Percentiles rank a stretch among this genome's conserved stretches.
Conservation (phyloP, 2,113 vertebrate genomes). For the Cyphomyrus plagiostoma region DNA sequence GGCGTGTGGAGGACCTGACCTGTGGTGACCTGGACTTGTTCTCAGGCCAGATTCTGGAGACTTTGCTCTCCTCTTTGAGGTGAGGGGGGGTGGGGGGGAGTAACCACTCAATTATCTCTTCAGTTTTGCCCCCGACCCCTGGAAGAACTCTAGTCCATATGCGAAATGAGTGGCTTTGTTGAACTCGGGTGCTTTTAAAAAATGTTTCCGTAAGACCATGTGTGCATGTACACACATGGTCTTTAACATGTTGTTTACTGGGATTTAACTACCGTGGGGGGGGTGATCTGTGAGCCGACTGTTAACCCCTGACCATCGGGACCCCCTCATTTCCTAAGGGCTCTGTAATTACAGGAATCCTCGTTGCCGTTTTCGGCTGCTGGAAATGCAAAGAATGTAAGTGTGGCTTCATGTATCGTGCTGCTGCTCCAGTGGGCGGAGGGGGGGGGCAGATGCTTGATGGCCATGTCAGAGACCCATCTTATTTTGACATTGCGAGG, state of each 20-base stretch:
- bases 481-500: not conserved
- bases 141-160: not conserved
- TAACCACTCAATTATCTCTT: not conserved
- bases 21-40: not conserved
- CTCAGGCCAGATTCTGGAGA: not conserved
- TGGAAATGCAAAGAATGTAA: conserved; percentile 18
- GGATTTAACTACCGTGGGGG: not conserved
- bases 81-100: not conserved
- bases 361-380: conserved; percentile 15
- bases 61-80: not conserved
- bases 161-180: not conserved
- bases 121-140: not conserved
- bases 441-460: not conserved
- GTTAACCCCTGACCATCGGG: not conserved
- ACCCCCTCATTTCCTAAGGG: not conserved
- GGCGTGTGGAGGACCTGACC: not conserved
- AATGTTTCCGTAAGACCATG: not conserved
- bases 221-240: not conserved
- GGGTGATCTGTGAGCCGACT: not conserved
- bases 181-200: not conserved
- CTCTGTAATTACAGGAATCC: conserved; percentile 11
- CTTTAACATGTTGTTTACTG: not conserved
- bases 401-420: not conserved
- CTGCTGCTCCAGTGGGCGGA: not conserved
- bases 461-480: not conserved